phyloP scores from a whole-genome alignment of 2,888 invertebrate genomes.

The Mythimna albipuncta region DNA sequence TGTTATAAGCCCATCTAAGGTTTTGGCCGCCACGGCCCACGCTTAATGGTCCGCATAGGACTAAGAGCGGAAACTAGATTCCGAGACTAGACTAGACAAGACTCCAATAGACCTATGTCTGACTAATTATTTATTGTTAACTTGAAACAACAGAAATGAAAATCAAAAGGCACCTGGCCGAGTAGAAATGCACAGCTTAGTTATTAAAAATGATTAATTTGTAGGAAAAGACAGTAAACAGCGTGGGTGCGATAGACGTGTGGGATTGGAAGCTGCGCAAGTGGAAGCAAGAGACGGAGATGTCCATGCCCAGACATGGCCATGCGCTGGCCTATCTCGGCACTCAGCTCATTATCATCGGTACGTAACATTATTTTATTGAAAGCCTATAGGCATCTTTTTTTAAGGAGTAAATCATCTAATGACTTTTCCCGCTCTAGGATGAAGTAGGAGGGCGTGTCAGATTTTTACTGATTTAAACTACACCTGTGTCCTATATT shows the following conservation, averaged over 20 bases:
- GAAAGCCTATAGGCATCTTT: background rate
- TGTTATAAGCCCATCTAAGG: too few species aligned
- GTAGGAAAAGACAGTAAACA: constrained; percentile 88
- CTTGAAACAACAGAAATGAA: background rate
- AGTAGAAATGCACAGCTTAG: background rate
- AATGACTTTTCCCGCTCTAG: too few species aligned
- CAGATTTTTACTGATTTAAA: too few species aligned
- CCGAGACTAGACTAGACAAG: too few species aligned
- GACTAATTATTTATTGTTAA: background rate
- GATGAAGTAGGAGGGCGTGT: too few species aligned
- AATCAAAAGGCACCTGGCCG: background rate
- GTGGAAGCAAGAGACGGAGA: constrained; percentile 91
- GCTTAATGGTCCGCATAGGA: too few species aligned
- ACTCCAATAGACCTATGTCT: background rate
- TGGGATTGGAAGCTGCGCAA: constrained; percentile 90
- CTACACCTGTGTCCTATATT: too few species aligned
- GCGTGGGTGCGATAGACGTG: constrained; percentile 91
- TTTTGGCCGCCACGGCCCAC: too few species aligned
- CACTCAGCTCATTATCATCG: constrained; percentile 92
- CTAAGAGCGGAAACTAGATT: too few species aligned
- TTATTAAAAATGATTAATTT: background rate
- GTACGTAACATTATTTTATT: constrained; percentile 62
- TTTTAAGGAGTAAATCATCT: too few species aligned
- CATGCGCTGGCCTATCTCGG: constrained; percentile 92
- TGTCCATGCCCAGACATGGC: constrained; percentile 92